A percentile compares a stretch with the other conserved stretches of the same genome.
Conservation (phyloP, 2,113 vertebrate genomes). For the Sciurus niger region DNA sequence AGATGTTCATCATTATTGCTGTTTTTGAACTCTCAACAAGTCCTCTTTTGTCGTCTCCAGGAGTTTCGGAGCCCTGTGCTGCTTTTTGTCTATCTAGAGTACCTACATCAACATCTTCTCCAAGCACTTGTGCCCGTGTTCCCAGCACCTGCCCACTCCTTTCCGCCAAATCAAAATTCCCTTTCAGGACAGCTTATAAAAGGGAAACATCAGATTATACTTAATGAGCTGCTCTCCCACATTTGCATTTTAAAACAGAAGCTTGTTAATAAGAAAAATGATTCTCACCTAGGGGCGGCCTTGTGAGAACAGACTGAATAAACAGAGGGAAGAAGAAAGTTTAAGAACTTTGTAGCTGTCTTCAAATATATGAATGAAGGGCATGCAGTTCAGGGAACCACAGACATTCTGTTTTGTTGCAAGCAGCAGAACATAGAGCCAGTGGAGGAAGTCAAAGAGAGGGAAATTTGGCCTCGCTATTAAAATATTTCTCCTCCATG, state of each 20-base stretch:
- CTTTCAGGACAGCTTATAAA: not conserved
- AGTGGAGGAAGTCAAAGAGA: not conserved
- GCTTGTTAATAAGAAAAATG: constrained; percentile 35
- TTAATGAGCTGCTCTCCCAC: not conserved
- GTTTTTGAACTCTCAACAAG: not conserved
- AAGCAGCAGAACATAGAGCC: not conserved
- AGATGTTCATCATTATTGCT: not conserved
- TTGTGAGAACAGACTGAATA: constrained; percentile 5
- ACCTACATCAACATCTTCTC: not conserved
- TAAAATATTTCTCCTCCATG: not conserved
- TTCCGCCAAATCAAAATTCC: not conserved
- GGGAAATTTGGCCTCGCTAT: not conserved
- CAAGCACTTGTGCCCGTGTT: not conserved
- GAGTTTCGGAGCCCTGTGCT: not conserved
- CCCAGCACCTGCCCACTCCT: not conserved
- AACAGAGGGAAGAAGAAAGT: constrained; percentile 32
- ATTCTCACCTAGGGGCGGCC: constrained; percentile 10
- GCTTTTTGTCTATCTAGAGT: not conserved
- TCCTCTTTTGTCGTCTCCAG: not conserved
- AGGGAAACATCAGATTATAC: constrained; percentile 13
- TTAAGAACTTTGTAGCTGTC: not conserved
- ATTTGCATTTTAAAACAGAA: constrained; percentile 66
- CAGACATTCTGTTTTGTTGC: not conserved
- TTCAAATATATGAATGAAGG: not conserved
- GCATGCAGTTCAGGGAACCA: not conserved